Evolutionary conservation across 2,888 invertebrate species (phyloP), one percentile per base, ranked within the genome.

Genomic region (Lingula anatina): DNA sequence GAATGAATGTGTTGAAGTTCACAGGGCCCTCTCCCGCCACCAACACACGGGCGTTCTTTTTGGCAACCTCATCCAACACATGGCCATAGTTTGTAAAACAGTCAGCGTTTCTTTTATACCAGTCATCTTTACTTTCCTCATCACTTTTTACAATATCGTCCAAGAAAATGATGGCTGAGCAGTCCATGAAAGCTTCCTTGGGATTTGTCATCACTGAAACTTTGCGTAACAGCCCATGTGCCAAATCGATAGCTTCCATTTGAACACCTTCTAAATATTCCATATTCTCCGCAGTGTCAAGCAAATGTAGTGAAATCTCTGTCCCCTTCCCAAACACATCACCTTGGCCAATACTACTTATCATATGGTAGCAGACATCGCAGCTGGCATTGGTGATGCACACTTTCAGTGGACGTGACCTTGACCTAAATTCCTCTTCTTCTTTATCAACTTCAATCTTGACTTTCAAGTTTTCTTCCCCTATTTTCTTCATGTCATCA

Each of bases 331-430:
- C 73, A 20, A 76, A 59, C 0, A 73, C 64, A 35, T 71, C 65
- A 2, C 74, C 73, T n/a, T 57, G 51, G 23, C 60, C 61, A 4
- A 74, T 55, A 18, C 57, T 35, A 42, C 63, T 52, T 2, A 72
- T 53, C 47, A 74, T 43, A 46, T 50, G 44, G 46, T 73, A 74
- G 46, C 65, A 65, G 0, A 64, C 58, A 23, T 60, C 56, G 28
- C 60, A 63, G n/a, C 53, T 54, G 15, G 75, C 75, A 51, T 65
- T 68, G 4, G 71, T 69, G 39, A 76, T 66, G 52, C 72, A 72
- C 4, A 75, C 57, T 46, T 68, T 59, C 0, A 72, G 48, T 2
- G 73, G 74, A 3, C 68, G 60, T 44, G 65, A 68, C 5, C 47
- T 47, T 0, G 60, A 59, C 45, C 54, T 59, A 44, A 55, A 60